phyloP scores from a whole-genome alignment of 1,140 invertebrate species.

The Eulimnadia texana region DNA sequence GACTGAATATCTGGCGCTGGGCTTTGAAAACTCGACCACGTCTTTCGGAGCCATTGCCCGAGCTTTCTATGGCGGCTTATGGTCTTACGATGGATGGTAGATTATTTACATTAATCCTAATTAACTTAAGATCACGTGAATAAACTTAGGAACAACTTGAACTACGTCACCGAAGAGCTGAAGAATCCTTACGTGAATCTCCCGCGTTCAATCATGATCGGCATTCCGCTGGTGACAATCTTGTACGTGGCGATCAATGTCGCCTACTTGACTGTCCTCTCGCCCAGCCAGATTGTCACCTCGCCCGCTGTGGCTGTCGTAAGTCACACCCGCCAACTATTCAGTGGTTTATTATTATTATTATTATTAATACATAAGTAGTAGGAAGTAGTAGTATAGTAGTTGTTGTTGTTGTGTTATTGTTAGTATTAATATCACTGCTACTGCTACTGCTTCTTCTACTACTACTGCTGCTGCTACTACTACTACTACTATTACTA shows the following conservation, averaged over 20 bases:
- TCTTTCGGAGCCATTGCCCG: constrained; percentile 31
- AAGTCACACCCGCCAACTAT: constrained; percentile 27
- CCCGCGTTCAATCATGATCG: constrained; percentile 43
- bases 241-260: constrained; percentile 46
- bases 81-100: constrained; percentile 37
- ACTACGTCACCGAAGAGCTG: constrained; percentile 50
- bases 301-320: constrained; percentile 46
- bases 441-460: no score
- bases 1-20: constrained; percentile 27
- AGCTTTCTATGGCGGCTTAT: constrained; percentile 38
- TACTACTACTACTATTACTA: no score
- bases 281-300: constrained; percentile 37
- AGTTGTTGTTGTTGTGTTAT: no score
- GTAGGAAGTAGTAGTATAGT: no score
- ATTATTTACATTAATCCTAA: neutral
- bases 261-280: constrained; percentile 45
- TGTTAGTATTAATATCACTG: no score
- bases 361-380: no score
- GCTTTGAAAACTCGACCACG: constrained; percentile 28
- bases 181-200: constrained; percentile 48
- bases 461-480: no score
- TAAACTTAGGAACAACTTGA: constrained; percentile 39
- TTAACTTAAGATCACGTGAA: neutral
- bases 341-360: no score
- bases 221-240: constrained; percentile 39